Evolutionary conservation across 2,888 invertebrate genomes (phyloP), one percentile per base, ranked within the genome.

Genomic region (Brachyptera putata): DNA sequence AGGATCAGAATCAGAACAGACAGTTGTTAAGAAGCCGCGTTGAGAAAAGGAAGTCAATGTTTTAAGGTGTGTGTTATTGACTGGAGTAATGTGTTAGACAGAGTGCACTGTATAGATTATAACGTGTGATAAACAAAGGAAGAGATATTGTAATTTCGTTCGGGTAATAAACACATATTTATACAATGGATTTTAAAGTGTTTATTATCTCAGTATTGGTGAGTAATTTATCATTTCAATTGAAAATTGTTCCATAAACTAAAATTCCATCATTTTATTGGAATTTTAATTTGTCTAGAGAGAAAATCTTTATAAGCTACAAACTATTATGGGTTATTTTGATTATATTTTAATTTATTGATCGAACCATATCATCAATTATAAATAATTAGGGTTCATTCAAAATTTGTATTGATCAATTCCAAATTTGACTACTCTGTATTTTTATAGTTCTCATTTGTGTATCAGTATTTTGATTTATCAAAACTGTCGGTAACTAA

Each of bases 31-130:
- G 43, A 43, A 21, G 43, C 43, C 16, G 43, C 43, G 18, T 11
- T 11, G 21, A 11, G 11, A 18, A 21, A 18, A 43, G 43, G 43
- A 43, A 21, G 16, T 14, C 16, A 43, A 37, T 37, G 13, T 16
- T 18, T 21, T 18, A 43, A 43, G 11, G 18, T 14, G 43, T 43
- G 43, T 18, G 5, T 30, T 11, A 30, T 30, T 11, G 11, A 43
- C 21, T 18, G 43, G 43, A 43, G 39, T 37, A 37, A 37, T 37
- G 39, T 37, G 39, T 37, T 37, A 37, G 39, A 37, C 39, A 37
- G 39, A 37, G 39, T n/a, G n/a, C n/a, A n/a, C n/a, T n/a, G n/a
- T n/a, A n/a, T n/a, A n/a, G 30, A 30, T 7, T 30, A 11, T 30
- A 5, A 30, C n/a, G n/a, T 30, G 30, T 30, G 30, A 7, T 30